These are phyloP conservation scores for Idaea straminata DNA, from an alignment of 2,888 invertebrate species.

Conservation along the genomic window DNA sequence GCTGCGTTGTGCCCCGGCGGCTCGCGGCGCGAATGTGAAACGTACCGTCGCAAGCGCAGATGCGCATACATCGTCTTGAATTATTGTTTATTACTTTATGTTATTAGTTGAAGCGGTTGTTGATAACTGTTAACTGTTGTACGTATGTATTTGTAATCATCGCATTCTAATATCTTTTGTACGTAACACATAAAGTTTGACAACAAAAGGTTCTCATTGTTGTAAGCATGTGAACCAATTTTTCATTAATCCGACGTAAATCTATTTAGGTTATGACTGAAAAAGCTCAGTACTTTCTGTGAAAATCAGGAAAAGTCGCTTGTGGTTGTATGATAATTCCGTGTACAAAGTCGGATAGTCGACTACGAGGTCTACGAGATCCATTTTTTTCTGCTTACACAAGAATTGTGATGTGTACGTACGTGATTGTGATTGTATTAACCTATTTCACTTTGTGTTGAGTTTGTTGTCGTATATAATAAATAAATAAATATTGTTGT, in stretches of 20 bases:
- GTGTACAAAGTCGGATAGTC: neutral
- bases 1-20: slow-evolving; percentile 64
- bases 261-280: neutral
- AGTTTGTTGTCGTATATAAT: neutral
- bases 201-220: neutral
- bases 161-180: neutral
- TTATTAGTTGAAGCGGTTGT: slow-evolving; percentile 44
- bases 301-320: neutral
- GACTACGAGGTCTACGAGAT: neutral
- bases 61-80: slow-evolving; percentile 54
- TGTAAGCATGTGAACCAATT: neutral
- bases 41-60: slow-evolving; percentile 69
- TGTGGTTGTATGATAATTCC: neutral
- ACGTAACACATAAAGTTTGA: neutral
- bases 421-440: neutral
- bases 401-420: neutral
- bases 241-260: neutral
- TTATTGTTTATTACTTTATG: slow-evolving; percentile 59
- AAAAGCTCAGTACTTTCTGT: neutral
- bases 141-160: neutral
- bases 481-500: no score
- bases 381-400: neutral
- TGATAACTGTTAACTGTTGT: neutral
- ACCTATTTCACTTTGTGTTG: neutral
- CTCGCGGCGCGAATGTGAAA: slow-evolving; percentile 73